Base-by-base conservation (phyloP, 2,797 vertebrate genomes). In the Ceryle rudis region DNA sequence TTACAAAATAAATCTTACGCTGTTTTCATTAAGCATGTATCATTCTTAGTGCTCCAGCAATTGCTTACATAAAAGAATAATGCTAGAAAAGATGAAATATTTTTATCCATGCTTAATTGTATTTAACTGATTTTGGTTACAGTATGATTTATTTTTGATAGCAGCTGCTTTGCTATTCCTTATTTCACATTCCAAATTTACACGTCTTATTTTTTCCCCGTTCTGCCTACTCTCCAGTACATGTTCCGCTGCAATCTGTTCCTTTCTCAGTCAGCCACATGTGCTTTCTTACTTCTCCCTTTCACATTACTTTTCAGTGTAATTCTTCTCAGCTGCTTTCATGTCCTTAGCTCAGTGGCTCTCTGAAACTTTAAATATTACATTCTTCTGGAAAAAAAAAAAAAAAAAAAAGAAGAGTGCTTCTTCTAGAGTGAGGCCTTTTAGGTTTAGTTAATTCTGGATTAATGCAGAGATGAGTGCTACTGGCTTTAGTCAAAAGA, bases 201-300 rank as follows among this genome's bases (percentile, higher is more conserved):
- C 78, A 84, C 2, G 5, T 86, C 70, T 86, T 86, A 71, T 91
- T 94, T 96, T 93, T 79, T 78, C 33, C 81, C 37, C 81, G 75
- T 83, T 54, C 93, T 94, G 94, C 86, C 94, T 94, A 92, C 95
- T 92, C 88, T 88, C 26, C 23, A 72, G 78, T 72, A 90, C 78
- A 64, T 70, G 84, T 89, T 84, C 64, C 69, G 73, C 78, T 89
- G 89, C 94, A 96, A 62, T 93, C 84, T 94, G 89, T 62, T 91
- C 58, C 64, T 71, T 95, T 89, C 66, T 81, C 80, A 83, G 86
- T 49, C 69, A 92, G 49, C 69, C 86, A 46, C 49, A 25, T 72
- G 70, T 25, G 70, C n/a, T 81, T 89, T 55, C 66, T 61, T 92
- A 78, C 51, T 75, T 90, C 90, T 89, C 70, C 31, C 81, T 93